Percentiles rank a stretch among this genome's conserved stretches.
Conservation (phyloP, 2,797 vertebrate genomes). For the Sparidentex hasta region DNA sequence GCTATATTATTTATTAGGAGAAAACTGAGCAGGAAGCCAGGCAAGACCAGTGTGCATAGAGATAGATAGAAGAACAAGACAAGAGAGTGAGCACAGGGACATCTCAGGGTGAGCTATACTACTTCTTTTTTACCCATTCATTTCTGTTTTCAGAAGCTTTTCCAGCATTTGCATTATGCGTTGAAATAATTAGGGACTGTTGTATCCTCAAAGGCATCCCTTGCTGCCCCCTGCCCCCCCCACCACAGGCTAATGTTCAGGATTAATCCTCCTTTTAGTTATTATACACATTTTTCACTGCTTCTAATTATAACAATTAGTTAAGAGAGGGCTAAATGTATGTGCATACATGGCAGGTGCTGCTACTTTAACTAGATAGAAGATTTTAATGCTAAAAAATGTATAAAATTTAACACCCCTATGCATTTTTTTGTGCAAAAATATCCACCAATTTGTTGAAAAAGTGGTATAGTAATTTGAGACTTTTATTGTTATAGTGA, state of each 20-base stretch:
- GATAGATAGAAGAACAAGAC: conserved; percentile 43
- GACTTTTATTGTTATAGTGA: conserved; percentile 62
- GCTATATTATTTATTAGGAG: conserved; percentile 58
- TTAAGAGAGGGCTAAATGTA: conserved; percentile 39
- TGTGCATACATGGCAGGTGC: conserved; percentile 52
- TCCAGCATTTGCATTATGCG: conserved; percentile 24
- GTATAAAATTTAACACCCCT: conserved; percentile 54
- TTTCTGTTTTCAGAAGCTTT: conserved; percentile 31
- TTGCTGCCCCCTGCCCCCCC: neutral
- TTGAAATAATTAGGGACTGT: conserved; percentile 38
- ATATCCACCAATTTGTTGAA: conserved; percentile 62
- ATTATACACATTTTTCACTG: conserved; percentile 19
- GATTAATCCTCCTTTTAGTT: conserved; percentile 8
- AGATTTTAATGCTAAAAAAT: conserved; percentile 24
- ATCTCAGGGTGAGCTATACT: conserved; percentile 81
- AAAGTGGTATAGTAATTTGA: conserved; percentile 46
- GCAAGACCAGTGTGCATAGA: conserved; percentile 49
- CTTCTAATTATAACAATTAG: conserved; percentile 41
- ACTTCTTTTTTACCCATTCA: conserved; percentile 62
- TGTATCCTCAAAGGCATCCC: conserved; percentile 26
- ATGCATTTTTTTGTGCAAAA: conserved; percentile 72
- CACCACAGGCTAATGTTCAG: conserved; percentile 16
- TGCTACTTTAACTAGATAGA: conserved; percentile 64
- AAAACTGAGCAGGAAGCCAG: conserved; percentile 63
- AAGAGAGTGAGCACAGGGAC: conserved; percentile 65